Conservation (phyloP, 2,888 invertebrate species). For the Monoplex corrugatus region DNA sequence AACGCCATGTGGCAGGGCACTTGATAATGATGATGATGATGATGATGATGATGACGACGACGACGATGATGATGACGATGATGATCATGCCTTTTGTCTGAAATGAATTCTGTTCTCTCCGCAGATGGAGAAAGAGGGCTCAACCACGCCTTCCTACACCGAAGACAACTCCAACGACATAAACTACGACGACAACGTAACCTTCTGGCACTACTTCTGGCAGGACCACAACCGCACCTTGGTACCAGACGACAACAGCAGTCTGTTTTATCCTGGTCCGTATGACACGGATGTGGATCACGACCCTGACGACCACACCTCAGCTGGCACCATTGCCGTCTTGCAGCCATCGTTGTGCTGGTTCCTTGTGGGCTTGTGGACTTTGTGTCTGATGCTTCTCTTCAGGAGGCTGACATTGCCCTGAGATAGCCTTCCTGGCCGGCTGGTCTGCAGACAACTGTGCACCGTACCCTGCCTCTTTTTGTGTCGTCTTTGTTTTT, state of each 20-base stretch:
- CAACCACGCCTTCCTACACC: background rate
- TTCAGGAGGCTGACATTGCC: background rate
- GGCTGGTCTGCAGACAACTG: no score
- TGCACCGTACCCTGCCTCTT: no score
- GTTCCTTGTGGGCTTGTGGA: background rate
- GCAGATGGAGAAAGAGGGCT: no score
- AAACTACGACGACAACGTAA: background rate
- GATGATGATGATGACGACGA: no score
- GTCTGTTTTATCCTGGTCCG: no score
- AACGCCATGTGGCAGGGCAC: no score
- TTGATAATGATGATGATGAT: no score
- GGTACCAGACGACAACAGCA: constrained; percentile 15
- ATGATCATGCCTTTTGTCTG: background rate
- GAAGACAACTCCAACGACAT: constrained; percentile 2
- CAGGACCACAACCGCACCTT: constrained; percentile 41
- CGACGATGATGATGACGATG: no score
- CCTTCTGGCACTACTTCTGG: constrained; percentile 41
- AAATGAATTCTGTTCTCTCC: background rate
- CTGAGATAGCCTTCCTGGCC: no score
- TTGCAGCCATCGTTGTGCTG: background rate
- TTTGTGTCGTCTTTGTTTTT: no score
- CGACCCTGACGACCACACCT: background rate
- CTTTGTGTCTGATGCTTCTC: background rate
- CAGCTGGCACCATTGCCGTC: background rate
- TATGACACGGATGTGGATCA: background rate